phyloP scores from a whole-genome alignment of 2,888 invertebrate species.

The Leptodirus hochenwartii region DNA sequence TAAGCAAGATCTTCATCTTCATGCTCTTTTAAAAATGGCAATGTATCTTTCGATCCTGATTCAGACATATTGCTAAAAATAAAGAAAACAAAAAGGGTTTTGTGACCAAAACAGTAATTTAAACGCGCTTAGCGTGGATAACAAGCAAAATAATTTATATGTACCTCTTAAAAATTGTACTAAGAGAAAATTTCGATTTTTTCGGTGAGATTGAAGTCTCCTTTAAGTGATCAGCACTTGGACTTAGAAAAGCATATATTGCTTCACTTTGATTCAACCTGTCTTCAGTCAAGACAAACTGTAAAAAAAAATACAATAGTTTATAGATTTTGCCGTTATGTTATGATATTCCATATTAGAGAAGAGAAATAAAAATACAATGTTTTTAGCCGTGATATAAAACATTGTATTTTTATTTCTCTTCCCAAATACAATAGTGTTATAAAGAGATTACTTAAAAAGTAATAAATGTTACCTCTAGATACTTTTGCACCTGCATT shows the following conservation, averaged over 20 bases:
- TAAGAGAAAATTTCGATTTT: slow-evolving; percentile 72
- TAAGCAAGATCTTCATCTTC: slow-evolving; percentile 69
- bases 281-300: slow-evolving; percentile 79
- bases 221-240: slow-evolving; percentile 77
- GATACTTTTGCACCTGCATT: slow-evolving; percentile 65
- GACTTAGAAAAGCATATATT: slow-evolving; percentile 79
- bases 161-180: slow-evolving; percentile 72
- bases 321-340: slow-evolving; percentile 5
- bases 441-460: too few species aligned
- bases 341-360: too few species aligned
- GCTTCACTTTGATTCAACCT: slow-evolving; percentile 76
- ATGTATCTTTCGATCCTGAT: slow-evolving; percentile 12
- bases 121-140: slow-evolving; percentile 4
- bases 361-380: too few species aligned
- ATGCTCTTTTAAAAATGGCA: slow-evolving; percentile 37
- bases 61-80: not conserved
- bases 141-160: not conserved
- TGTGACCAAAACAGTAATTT: not conserved
- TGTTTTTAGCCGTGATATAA: too few species aligned
- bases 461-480: slow-evolving; percentile 62
- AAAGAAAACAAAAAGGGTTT: slow-evolving; percentile 4
- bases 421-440: too few species aligned
- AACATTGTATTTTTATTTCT: too few species aligned
- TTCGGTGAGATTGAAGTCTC: slow-evolving; percentile 60
- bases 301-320: slow-evolving; percentile 15